A percentile compares a stretch with the other conserved stretches of the same genome.
Evolutionary conservation across 23 tunicate species (phyloP).

Genomic region (Trididemnum miniatum): DNA sequence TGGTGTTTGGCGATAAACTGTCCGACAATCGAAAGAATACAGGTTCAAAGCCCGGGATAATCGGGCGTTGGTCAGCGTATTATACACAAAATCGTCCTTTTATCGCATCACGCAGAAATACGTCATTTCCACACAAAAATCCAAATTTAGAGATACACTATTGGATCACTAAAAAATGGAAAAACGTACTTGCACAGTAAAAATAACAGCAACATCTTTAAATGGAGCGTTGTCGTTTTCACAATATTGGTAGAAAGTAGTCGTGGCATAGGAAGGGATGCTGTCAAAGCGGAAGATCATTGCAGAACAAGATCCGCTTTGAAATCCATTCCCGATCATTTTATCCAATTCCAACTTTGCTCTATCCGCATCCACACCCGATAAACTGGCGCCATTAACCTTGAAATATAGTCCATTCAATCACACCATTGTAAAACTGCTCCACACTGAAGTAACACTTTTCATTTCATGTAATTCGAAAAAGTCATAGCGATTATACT

Average conservation of each 20-base stretch:
- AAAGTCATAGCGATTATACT: too few species aligned
- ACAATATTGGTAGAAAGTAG: conserved; percentile 74
- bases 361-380: not conserved
- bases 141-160: not conserved
- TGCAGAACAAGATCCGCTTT: conserved; percentile 51
- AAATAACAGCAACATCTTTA: conserved; percentile 61
- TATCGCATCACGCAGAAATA: too few species aligned
- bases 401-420: too few species aligned
- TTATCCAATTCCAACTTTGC: conserved; percentile 57
- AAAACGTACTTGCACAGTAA: conserved; percentile 64
- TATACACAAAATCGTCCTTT: too few species aligned
- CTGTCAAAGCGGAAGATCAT: conserved; percentile 46
- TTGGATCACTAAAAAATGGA: not conserved
- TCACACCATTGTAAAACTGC: too few species aligned
- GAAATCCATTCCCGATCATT: conserved; percentile 13
- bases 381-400: conserved; percentile 1
- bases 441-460: too few species aligned
- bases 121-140: too few species aligned
- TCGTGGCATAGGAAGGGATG: conserved; percentile 65
- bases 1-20: too few species aligned
- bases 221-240: conserved; percentile 87
- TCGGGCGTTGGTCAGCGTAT: too few species aligned
- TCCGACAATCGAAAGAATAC: too few species aligned
- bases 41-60: too few species aligned
- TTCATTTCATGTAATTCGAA: too few species aligned